A percentile compares a stretch with the other conserved stretches of the same genome.
Evolutionary conservation across 1,140 invertebrate genomes (phyloP).

Genomic region (Drosophila repleta): DNA sequence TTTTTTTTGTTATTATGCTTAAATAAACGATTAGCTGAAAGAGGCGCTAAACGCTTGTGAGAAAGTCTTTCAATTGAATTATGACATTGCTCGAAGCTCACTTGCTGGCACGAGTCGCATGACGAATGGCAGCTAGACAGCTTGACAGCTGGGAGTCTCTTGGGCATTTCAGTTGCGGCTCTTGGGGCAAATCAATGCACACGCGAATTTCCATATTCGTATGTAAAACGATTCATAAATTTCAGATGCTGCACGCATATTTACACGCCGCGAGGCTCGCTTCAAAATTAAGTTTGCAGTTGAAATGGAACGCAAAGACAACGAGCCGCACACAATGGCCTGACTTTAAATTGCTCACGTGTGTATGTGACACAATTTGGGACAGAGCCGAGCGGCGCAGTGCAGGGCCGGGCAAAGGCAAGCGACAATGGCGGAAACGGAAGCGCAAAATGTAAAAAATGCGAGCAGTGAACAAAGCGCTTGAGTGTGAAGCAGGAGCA

Average conservation of each 20-base stretch:
- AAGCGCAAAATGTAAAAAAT: slow-evolving; percentile 74
- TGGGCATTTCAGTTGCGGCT: not conserved
- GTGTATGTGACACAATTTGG: slow-evolving; percentile 72
- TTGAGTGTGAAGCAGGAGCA: not conserved
- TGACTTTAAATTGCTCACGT: slow-evolving; percentile 79
- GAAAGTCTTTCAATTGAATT: no score
- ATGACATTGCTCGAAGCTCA: not conserved
- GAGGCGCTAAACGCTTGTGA: no score
- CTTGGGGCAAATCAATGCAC: slow-evolving; percentile 58
- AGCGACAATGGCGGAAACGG: slow-evolving; percentile 66
- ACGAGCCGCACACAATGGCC: slow-evolving; percentile 3
- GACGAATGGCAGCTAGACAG: not conserved
- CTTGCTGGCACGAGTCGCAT: no score
- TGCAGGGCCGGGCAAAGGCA: no score
- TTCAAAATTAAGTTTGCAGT: slow-evolving; percentile 78
- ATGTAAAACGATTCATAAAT: slow-evolving; percentile 51
- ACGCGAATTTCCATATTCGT: slow-evolving; percentile 54
- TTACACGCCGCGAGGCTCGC: slow-evolving; percentile 58
- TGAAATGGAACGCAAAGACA: slow-evolving; percentile 60
- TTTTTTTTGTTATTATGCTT: no score
- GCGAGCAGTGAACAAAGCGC: slow-evolving; percentile 59
- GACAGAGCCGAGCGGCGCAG: not conserved
- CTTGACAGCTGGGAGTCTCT: not conserved
- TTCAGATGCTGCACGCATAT: slow-evolving; percentile 54
- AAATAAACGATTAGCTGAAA: no score